Percentiles rank a stretch among this genome's conserved stretches.
phyloP scores from a whole-genome alignment of 2,797 vertebrate genomes.

The Fistularia tabacaria region DNA sequence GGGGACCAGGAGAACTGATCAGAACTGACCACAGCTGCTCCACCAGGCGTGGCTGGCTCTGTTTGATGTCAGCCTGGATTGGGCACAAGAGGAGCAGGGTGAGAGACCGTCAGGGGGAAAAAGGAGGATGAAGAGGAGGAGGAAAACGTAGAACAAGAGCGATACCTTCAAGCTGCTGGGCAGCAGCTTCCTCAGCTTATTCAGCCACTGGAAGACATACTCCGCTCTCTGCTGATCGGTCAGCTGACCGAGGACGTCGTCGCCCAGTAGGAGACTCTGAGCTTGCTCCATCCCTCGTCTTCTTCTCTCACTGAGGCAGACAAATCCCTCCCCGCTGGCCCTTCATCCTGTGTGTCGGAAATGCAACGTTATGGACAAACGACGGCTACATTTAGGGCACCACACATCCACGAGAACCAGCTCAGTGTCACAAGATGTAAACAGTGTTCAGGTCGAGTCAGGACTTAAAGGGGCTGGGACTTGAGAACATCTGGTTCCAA shows the following conservation, averaged over 20 bases:
- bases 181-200: constrained; percentile 77
- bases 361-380: too few relatives aligned
- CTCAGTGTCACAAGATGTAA: too few relatives aligned
- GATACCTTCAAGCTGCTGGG: constrained; percentile 37
- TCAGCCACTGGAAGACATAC: constrained; percentile 87
- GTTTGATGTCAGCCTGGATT: constrained; percentile 78
- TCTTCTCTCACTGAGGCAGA: constrained; percentile 39
- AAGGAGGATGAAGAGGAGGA: not conserved
- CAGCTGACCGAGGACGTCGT: constrained; percentile 76
- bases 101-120: not conserved
- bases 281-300: constrained; percentile 78
- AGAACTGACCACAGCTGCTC: constrained; percentile 83
- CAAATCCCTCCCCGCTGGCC: not conserved
- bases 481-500: too few relatives aligned
- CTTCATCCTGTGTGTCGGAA: too few relatives aligned
- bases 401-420: too few relatives aligned
- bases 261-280: constrained; percentile 84
- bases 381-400: too few relatives aligned
- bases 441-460: too few relatives aligned
- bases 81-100: not conserved
- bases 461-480: too few relatives aligned
- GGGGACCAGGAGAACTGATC: constrained; percentile 86
- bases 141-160: not conserved
- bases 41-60: constrained; percentile 84
- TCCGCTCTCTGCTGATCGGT: constrained; percentile 81